Conservation (phyloP, 2,888 invertebrate species). For the Luperina testacea region DNA sequence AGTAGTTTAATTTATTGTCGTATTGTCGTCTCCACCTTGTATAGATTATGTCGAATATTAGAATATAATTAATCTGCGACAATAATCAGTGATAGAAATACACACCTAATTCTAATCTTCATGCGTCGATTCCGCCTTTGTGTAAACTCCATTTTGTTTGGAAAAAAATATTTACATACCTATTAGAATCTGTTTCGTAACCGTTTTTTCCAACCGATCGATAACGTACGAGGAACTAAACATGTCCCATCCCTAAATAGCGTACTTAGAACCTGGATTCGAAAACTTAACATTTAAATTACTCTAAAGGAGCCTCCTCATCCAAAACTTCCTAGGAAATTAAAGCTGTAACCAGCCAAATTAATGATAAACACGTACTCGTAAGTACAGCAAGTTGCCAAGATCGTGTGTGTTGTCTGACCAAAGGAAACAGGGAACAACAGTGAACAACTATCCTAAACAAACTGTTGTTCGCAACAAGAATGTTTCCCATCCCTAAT, state of each 20-base stretch:
- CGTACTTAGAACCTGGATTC: background rate
- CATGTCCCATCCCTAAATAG: background rate
- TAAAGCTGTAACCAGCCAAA: constrained; percentile 28
- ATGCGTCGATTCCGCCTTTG: background rate
- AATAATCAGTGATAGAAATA: background rate
- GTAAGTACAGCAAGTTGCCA: constrained; percentile 41
- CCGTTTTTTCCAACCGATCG: background rate
- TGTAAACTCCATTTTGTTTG: background rate
- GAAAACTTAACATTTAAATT: constrained; percentile 13
- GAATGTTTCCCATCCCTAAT: constrained; percentile 61
- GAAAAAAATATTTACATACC: background rate
- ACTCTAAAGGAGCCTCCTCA: constrained; percentile 14
- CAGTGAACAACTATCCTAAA: constrained; percentile 63
- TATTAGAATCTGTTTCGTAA: background rate
- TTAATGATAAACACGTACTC: constrained; percentile 35
- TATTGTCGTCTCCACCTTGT: background rate
- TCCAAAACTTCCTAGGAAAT: constrained; percentile 25
- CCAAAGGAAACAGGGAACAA: constrained; percentile 43
- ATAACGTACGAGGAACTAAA: background rate
- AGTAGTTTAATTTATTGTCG: background rate
- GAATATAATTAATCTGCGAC: background rate
- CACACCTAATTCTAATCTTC: background rate
- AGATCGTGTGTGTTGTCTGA: constrained; percentile 54
- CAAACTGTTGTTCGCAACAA: constrained; percentile 59
- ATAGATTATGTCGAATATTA: background rate